A percentile compares a stretch with the other conserved stretches of the same genome.
These are phyloP conservation scores for Pelosia muscerda DNA, from an alignment of 2,888 invertebrate species.

Conservation along the genomic window DNA sequence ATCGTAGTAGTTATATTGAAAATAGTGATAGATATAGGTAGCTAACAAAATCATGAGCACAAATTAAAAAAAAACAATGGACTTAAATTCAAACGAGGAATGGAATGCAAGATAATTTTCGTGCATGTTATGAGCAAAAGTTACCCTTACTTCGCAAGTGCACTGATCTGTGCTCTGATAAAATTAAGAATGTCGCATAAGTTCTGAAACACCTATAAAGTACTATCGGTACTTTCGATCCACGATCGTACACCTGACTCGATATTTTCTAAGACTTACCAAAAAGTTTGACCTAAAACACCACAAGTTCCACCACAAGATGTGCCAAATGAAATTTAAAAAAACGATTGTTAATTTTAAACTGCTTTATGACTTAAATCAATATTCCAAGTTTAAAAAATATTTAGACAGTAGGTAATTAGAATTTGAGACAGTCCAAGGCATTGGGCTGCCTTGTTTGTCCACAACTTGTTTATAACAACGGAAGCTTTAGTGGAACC, in stretches of 20 bases:
- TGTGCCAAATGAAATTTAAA: background rate
- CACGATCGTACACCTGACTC: no score
- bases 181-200: background rate
- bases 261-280: no score
- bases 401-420: background rate
- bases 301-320: no score
- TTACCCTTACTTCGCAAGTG: background rate
- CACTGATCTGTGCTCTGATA: background rate
- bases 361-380: background rate
- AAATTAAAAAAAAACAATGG: background rate
- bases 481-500: conserved; percentile 21
- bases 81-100: conserved; percentile 1
- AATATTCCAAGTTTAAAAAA: background rate
- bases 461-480: background rate
- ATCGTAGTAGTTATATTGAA: no score
- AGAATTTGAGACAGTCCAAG: background rate
- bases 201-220: background rate
- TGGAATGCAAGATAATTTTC: conserved; percentile 2
- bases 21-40: no score
- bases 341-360: background rate
- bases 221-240: no score
- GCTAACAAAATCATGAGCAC: no score
- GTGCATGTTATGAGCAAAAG: background rate
- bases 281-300: no score
- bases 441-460: background rate